Percentiles rank a stretch among this genome's conserved stretches.
Evolutionary conservation across 2,797 vertebrate genomes (phyloP).

Genomic region (Tenualosa ilisha): DNA sequence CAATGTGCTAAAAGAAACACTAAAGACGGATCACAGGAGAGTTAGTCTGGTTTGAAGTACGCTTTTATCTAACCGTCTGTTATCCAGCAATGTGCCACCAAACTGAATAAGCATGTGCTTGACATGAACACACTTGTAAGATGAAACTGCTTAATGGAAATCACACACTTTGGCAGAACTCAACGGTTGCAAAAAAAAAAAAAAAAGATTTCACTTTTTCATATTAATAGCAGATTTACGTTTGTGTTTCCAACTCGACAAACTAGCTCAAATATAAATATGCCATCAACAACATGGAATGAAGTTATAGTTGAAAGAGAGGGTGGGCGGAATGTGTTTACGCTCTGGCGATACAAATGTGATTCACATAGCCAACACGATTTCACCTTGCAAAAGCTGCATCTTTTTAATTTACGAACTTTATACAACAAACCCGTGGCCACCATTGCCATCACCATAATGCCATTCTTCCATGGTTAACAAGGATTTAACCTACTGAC

Average conservation of each 20-base stretch:
- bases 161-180: background rate
- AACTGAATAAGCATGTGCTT: background rate
- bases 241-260: background rate
- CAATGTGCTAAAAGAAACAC: background rate
- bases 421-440: background rate
- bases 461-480: background rate
- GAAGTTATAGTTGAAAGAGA: background rate
- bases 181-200: background rate
- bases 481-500: background rate
- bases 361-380: too few species aligned
- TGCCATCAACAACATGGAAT: background rate
- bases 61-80: background rate
- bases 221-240: background rate
- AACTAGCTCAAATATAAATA: too few species aligned
- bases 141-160: background rate
- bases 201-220: background rate
- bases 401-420: background rate
- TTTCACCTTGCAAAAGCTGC: background rate
- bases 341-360: background rate
- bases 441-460: background rate
- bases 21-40: background rate
- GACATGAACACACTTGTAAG: background rate
- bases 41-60: background rate
- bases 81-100: background rate
- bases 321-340: background rate